Percentiles rank a stretch among this genome's conserved stretches.
Evolutionary conservation across 2,113 vertebrate genomes (phyloP).

Genomic region (Tyto alba): DNA sequence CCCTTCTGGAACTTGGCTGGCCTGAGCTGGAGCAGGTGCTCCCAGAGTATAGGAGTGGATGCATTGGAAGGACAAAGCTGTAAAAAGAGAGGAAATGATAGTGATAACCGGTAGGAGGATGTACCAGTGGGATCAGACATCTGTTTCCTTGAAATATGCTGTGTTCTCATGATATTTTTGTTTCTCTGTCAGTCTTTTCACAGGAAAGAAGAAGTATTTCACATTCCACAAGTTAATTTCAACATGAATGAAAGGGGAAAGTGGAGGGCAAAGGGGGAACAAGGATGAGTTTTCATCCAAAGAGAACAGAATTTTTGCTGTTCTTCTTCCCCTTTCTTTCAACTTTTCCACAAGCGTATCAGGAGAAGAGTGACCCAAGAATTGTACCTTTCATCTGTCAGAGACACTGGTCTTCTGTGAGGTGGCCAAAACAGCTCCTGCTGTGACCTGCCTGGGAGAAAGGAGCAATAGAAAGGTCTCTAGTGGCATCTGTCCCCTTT

Average conservation of each 20-base stretch:
- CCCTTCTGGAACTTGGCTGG: background rate
- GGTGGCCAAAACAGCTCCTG: background rate
- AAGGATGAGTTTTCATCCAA: background rate
- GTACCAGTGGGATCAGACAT: background rate
- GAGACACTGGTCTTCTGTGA: background rate
- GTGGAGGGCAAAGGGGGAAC: background rate
- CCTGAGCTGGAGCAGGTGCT: background rate
- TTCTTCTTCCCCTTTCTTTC: background rate
- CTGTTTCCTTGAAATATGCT: constrained; percentile 34
- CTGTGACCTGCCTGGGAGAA: background rate
- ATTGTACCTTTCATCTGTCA: background rate
- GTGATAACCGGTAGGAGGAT: background rate
- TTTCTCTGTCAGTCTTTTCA: background rate
- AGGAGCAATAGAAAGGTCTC: background rate
- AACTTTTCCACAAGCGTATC: background rate
- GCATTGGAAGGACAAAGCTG: background rate
- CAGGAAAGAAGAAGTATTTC: background rate
- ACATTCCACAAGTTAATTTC: no score
- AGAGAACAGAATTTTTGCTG: background rate
- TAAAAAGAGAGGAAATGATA: constrained; percentile 3
- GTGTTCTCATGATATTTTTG: background rate
- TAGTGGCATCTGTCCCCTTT: background rate
- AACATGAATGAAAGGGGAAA: background rate
- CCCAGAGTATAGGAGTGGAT: background rate
- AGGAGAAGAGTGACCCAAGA: background rate